phyloP scores from a whole-genome alignment of 2,888 invertebrate genomes.

The Gibbula magus region DNA sequence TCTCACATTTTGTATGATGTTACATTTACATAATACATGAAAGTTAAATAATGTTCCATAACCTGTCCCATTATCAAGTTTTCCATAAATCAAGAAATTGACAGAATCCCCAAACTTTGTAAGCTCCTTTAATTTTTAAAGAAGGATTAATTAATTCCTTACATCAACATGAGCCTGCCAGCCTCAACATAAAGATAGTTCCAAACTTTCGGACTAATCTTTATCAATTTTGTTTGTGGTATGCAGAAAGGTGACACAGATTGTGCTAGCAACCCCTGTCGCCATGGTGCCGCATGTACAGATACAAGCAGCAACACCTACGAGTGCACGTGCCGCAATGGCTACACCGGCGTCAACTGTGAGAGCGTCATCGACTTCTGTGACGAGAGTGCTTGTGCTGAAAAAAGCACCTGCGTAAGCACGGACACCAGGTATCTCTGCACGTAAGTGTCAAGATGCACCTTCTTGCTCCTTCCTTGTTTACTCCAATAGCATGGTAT shows the following conservation, averaged over 20 bases:
- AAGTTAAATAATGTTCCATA: too few relatives aligned
- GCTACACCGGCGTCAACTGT: slow-evolving; percentile 47
- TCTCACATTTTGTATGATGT: too few relatives aligned
- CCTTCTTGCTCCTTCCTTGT: too few relatives aligned
- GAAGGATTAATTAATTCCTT: too few relatives aligned
- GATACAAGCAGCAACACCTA: slow-evolving; percentile 44
- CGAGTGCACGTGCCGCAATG: slow-evolving; percentile 44
- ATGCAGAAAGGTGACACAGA: slow-evolving; percentile 39
- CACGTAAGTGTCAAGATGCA: too few relatives aligned
- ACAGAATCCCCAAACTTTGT: too few relatives aligned
- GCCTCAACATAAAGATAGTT: not conserved
- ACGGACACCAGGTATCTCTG: slow-evolving; percentile 43
- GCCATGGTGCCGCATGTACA: slow-evolving; percentile 52
- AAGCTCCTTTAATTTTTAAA: too few relatives aligned
- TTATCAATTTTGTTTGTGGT: not conserved
- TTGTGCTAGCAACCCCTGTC: slow-evolving; percentile 52
- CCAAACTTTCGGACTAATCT: not conserved
- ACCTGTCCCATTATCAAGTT: too few relatives aligned
- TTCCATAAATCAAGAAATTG: too few relatives aligned
- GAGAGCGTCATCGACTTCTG: slow-evolving; percentile 45
- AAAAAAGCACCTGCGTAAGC: slow-evolving; percentile 46
- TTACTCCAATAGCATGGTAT: too few relatives aligned
- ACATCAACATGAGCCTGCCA: not conserved
- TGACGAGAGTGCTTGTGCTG: slow-evolving; percentile 42
- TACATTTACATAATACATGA: too few relatives aligned